These are phyloP conservation scores for Fundulus diaphanus DNA, from an alignment of 2,797 vertebrate species.

Conservation along the genomic window DNA sequence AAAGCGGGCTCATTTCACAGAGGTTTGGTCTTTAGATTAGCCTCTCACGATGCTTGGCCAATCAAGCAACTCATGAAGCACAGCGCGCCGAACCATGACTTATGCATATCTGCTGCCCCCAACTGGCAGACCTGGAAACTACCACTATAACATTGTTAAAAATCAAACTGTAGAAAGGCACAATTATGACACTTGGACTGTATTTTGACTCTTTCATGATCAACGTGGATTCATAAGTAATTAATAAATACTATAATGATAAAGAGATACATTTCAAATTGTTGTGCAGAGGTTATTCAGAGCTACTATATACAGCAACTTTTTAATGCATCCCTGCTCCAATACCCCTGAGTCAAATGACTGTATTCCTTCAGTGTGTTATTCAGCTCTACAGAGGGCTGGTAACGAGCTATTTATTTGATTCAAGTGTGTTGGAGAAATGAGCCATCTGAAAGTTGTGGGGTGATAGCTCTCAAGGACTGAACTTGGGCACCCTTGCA, in stretches of 20 bases:
- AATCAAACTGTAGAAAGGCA: background rate
- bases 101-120: constrained; percentile 55
- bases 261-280: background rate
- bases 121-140: constrained; percentile 41
- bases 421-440: too few species aligned
- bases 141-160: background rate
- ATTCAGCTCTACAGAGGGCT: too few species aligned
- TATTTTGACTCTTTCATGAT: background rate
- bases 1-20: constrained; percentile 41
- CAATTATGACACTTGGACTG: background rate
- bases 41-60: constrained; percentile 43
- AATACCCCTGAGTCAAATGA: too few species aligned
- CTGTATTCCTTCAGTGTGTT: too few species aligned
- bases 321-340: too few species aligned
- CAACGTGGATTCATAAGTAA: background rate
- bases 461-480: too few species aligned
- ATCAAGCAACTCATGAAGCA: constrained; percentile 15
- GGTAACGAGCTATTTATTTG: too few species aligned
- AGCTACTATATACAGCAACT: too few species aligned
- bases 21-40: constrained; percentile 39
- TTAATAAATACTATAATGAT: background rate
- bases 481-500: too few species aligned
- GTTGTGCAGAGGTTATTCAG: too few species aligned
- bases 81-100: background rate
- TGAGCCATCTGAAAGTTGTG: too few species aligned